Base-by-base conservation (phyloP, 2,797 vertebrate genomes). In the Toxotes lorentzi region DNA sequence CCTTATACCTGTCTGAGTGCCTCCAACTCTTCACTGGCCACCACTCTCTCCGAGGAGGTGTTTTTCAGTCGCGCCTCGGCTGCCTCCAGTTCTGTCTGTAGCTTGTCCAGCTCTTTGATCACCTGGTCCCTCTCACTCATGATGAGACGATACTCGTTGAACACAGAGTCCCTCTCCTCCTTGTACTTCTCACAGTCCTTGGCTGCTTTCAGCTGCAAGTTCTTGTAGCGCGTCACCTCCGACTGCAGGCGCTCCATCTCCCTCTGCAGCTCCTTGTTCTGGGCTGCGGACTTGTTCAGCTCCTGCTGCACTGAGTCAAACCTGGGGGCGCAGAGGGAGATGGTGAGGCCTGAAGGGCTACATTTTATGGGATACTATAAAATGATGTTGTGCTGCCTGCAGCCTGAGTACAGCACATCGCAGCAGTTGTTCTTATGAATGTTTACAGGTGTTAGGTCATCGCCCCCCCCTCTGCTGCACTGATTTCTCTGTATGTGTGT, bases 111-210 rank as follows among this genome's bases (percentile, higher is more conserved):
- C 92, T 99, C 98, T 60, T 99, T 99, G 93, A 99, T 99, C 76
- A 99, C 98, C 94, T 99, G 98, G 95, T 99, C 98, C 8, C 98
- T 92, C 92, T 99, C 98, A 0, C 98, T 99, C 98, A 99, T 99
- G 87, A 99, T 99, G 80, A 99, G 97, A 7, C 97, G 97, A 67
- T 99, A 99, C 89, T 99, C 98, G 48, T 96, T 99, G 89, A 99
- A 98, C 88, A 99, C 98, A 0, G 98, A 98, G 66, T 99, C 98
- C n/a, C 98, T 95, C 93, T 99, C 98, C 87, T 99, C 98, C 91
- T 97, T 99, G 93, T 96, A 99, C 85, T 99, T 99, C 90, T 99
- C 98, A 0, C 96, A 96, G 90, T 99, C 98, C 90, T 99, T 99
- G 60, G 95, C 72, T 0, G 96, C 95, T 85, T 98, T 99, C 71